Evolutionary conservation across 2,888 invertebrate genomes (phyloP), one percentile per base, ranked within the genome.

Genomic region (Deilephila elpenor): DNA sequence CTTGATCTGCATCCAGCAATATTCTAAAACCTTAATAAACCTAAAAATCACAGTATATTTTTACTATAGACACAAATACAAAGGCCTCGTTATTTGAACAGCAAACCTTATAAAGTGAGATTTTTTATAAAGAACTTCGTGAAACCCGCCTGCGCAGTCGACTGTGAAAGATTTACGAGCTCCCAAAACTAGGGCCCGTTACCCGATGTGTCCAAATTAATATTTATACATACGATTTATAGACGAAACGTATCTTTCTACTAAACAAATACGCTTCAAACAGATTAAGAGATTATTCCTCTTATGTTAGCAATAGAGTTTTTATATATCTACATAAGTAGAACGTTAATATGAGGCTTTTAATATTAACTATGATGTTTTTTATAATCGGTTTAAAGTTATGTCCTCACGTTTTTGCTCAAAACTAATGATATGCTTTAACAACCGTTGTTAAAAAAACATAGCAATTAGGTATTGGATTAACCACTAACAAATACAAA

Each of bases 161-260:
- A 78, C 80, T 80, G 77, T 74, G 60, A 70, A 77, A 78, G 85
- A 86, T 86, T 85, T 85, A 88, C 77, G 75, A 76, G 71, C 76
- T 70, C 71, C 81, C 80, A 78, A 84, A 83, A 80, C 79, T 79
- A 74, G 78, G 78, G 77, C 78, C 76, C 76, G 76, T 77, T 74
- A 75, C 75, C 75, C 75, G 59, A 72, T 71, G 64, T 71, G 78
- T 73, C 78, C 84, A 84, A 90, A 90, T 91, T 89, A 89, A 89
- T 89, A 88, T 88, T 86, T 88, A 87, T 85, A 85, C 61, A 71
- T 85, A 67, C 64, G 56, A 85, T 88, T 85, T 84, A 82, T 81
- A 79, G 78, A 78, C 70, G 75, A 81, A 80, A 83, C 83, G 84
- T 86, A 85, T 81, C 80, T 80, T 80, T 77, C 78, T 78, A 80